Evolutionary conservation across 2,888 invertebrate species (phyloP), one percentile per base, ranked within the genome.

Genomic region (Heteropelma amictum): DNA sequence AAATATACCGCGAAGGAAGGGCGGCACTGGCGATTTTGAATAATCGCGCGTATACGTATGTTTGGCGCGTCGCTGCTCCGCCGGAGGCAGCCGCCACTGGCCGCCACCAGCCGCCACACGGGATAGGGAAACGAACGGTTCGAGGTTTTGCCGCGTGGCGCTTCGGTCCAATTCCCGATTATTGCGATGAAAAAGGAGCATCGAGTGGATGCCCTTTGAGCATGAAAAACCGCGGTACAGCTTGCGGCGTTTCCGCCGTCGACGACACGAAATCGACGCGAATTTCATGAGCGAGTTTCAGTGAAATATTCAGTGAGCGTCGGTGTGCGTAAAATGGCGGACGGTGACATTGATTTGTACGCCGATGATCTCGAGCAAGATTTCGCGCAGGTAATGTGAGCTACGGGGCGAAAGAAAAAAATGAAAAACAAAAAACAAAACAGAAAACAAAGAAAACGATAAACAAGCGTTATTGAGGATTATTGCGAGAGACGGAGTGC

Each of bases 341-440:
- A 97, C 91, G 95, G 96, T 92, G 98, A 98, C 92, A 97, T 98
- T 91, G 98, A 98, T 94, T 93, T 98, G 87, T 98, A 98, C 91
- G 97, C 96, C 83, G 98, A 98, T 90, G 97, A 98, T 92, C 94
- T 98, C 89, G 98, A 97, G 91, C 96, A 96, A 88, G 97, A 97
- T 92, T 98, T 98, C 91, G 94, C 93, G 81, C 94, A 94, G 92
- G 94, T 94, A 90, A 90, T 89, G 65, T 23, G n/a, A n/a, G n/a
- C n/a, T n/a, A n/a, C n/a, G n/a, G n/a, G n/a, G n/a, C n/a, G n/a
- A n/a, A n/a, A n/a, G n/a, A n/a, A n/a, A n/a, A n/a, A n/a, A n/a
- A n/a, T n/a, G n/a, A n/a, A n/a, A n/a, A n/a, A n/a, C n/a, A n/a
- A n/a, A n/a, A n/a, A n/a, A n/a, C n/a, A n/a, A n/a, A n/a, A n/a